Conservation (phyloP, 2,888 invertebrate genomes). For the Thelaira solivaga region DNA sequence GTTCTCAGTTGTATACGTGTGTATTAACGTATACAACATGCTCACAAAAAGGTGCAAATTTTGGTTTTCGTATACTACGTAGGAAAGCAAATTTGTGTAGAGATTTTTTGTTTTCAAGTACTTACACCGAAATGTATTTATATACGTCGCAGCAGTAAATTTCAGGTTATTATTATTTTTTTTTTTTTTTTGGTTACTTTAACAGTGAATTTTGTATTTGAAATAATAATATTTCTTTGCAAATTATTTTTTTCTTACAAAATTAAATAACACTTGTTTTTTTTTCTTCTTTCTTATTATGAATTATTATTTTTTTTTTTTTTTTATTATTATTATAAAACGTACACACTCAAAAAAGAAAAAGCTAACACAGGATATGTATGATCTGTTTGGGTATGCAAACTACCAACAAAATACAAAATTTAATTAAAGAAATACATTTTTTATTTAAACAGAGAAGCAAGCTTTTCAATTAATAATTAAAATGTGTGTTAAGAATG, state of each 20-base stretch:
- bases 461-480: too few relatives aligned
- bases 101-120: constrained; percentile 26
- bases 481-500: too few relatives aligned
- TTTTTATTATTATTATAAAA: not conserved
- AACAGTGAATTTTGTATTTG: constrained; percentile 11
- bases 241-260: not conserved
- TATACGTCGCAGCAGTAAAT: not conserved
- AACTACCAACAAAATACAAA: not conserved
- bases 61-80: not conserved
- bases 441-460: too few relatives aligned
- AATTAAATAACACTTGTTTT: constrained; percentile 18
- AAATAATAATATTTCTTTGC: not conserved
- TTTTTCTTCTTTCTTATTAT: too few relatives aligned
- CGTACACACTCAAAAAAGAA: not conserved
- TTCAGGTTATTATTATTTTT: not conserved
- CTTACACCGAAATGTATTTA: constrained; percentile 2
- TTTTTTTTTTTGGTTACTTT: not conserved
- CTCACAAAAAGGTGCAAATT: not conserved
- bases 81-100: constrained; percentile 6
- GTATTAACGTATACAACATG: too few relatives aligned
- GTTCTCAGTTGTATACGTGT: too few relatives aligned
- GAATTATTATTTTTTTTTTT: constrained; percentile 4
- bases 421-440: too few relatives aligned
- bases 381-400: not conserved
- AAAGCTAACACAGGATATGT: constrained; percentile 32